Conservation (phyloP, 2,888 invertebrate genomes). For the Tuberolachnus salignus region DNA sequence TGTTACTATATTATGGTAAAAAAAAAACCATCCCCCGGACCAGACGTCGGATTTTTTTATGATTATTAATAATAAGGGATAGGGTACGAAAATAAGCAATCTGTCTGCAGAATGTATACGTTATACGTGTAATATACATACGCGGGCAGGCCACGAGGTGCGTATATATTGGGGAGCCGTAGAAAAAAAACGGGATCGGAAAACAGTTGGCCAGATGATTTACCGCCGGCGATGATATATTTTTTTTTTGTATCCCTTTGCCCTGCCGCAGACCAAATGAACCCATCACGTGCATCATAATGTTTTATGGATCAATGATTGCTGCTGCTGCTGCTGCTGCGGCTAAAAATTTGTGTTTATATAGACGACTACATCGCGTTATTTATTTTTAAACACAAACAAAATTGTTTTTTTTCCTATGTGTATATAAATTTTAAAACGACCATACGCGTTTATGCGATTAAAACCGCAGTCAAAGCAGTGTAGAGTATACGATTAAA, state of each 20-base stretch:
- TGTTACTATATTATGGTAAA: slow-evolving; percentile 22
- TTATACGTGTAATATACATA: neutral
- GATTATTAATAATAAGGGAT: slow-evolving; percentile 46
- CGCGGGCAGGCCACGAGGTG: neutral
- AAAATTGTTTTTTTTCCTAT: no score
- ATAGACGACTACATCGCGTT: neutral
- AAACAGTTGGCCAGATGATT: slow-evolving; percentile 50
- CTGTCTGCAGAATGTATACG: slow-evolving; percentile 52
- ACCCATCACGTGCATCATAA: slow-evolving; percentile 21
- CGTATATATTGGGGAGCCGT: slow-evolving; percentile 12
- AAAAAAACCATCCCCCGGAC: slow-evolving; percentile 41
- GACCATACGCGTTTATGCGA: neutral
- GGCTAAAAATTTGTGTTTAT: no score
- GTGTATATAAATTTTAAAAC: neutral
- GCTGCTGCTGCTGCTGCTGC: neutral
- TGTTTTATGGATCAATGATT: slow-evolving; percentile 10
- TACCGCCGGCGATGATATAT: slow-evolving; percentile 37
- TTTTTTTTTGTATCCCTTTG: slow-evolving; percentile 18
- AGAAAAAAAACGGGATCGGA: slow-evolving; percentile 35
- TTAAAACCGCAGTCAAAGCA: no score
- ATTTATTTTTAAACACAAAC: neutral
- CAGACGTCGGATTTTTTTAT: slow-evolving; percentile 50
- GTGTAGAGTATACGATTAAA: no score
- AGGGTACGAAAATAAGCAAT: slow-evolving; percentile 52
- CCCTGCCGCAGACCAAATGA: neutral